Evolutionary conservation across 2,113 vertebrate genomes (phyloP).

Genomic region (Dicaeum eximium): DNA sequence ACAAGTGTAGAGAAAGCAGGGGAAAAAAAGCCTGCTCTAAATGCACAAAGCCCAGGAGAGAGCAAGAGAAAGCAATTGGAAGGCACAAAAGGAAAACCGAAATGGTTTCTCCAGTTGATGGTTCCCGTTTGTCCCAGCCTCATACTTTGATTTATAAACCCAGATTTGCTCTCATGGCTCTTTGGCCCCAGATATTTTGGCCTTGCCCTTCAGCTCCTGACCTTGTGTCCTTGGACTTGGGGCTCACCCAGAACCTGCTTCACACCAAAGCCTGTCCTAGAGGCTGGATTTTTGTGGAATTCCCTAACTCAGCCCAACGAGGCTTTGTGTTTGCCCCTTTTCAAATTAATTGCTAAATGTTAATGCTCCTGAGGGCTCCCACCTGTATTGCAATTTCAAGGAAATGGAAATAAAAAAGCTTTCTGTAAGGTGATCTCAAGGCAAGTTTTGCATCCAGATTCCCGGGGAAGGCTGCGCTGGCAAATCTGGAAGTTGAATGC

Average conservation of each 20-base stretch:
- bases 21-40: background rate
- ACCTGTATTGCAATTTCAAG: background rate
- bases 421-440: background rate
- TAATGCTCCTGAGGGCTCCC: background rate
- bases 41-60: background rate
- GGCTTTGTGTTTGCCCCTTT: background rate
- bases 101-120: background rate
- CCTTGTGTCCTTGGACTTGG: background rate
- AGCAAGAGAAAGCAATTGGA: background rate
- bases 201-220: background rate
- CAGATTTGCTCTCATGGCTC: background rate
- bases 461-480: background rate
- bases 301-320: background rate
- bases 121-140: background rate
- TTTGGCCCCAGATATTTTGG: background rate
- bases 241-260: background rate
- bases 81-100: background rate
- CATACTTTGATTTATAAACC: background rate
- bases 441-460: background rate
- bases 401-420: background rate
- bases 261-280: background rate
- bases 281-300: background rate
- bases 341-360: background rate
- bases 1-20: background rate
- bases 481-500: slow-evolving; percentile 35